Evolutionary conservation across 2,797 vertebrate species (phyloP), one percentile per base, ranked within the genome.

Genomic region (Aeoliscus strigatus): DNA sequence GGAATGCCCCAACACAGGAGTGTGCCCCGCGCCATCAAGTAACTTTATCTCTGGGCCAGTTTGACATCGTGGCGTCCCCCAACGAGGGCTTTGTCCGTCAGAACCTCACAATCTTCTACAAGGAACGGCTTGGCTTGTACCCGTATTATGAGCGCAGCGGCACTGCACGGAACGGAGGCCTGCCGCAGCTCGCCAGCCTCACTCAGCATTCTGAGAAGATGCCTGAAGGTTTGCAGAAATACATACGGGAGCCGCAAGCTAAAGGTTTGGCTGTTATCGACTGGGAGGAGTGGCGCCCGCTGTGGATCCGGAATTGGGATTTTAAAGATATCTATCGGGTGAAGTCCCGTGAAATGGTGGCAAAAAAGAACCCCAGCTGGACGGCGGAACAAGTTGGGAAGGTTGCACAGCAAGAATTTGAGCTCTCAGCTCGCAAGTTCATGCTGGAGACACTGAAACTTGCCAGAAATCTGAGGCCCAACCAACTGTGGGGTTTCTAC

Each of bases 261-360:
- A 86, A 75, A 7, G 93, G 95, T 1, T 83, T 99, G 66, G 92
- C 94, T 0, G 83, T 98, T 48, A 97, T 99, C 0, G 96, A 97
- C 84, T 98, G 96, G 96, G 96, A 98, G 52, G 92, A 97, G 51
- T 97, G 96, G 96, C 86, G 94, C n/a, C 96, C 95, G 0, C 88
- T 96, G 15, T 99, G 96, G 96, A 88, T 95, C 47, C 90, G 95
- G 3, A 99, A 99, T 85, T 99, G 94, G 95, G 86, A 91, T 6
- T 55, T 53, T 38, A 99, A 98, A 73, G 82, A 89, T 18, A 51
- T 96, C 18, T 99, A 99, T 75, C 91, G 92, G 18, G 82, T 31
- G 6, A 74, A 50, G 2, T 98, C 96, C 0, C 75, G 70, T 8
- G 67, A 76, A 2, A 51, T 94, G 40, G 91, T 96, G 51, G 17